Conservation (phyloP, 1,140 invertebrate species). For the Drosophila orosa region DNA sequence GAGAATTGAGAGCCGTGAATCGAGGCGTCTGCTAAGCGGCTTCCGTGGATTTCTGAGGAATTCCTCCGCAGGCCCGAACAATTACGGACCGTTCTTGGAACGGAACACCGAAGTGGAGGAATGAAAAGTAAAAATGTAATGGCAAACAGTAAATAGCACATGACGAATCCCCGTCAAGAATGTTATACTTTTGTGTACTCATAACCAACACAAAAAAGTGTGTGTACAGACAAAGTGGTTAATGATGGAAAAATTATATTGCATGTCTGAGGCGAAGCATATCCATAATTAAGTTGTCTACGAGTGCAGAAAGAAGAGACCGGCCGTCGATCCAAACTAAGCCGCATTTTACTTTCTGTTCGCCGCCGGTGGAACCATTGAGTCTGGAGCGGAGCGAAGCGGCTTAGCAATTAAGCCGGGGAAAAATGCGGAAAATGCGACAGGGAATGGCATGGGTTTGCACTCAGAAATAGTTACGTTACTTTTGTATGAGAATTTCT, state of each 20-base stretch:
- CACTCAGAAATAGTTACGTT: slow-evolving; percentile 14
- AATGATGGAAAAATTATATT: slow-evolving; percentile 63
- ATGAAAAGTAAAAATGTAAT: slow-evolving; percentile 68
- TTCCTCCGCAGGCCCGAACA: slow-evolving; percentile 40
- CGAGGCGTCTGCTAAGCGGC: slow-evolving; percentile 47
- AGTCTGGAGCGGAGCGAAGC: slow-evolving; percentile 21
- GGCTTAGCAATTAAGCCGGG: slow-evolving; percentile 62
- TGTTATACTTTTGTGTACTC: slow-evolving; percentile 40
- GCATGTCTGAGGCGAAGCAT: slow-evolving; percentile 61
- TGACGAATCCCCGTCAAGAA: slow-evolving; percentile 67
- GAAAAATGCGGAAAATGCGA: slow-evolving; percentile 64
- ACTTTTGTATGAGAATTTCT: not conserved
- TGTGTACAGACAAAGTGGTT: slow-evolving; percentile 60
- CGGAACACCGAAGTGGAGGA: slow-evolving; percentile 51
- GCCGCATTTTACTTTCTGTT: slow-evolving; percentile 72
- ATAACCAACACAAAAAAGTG: slow-evolving; percentile 14
- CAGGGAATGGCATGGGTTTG: slow-evolving; percentile 16
- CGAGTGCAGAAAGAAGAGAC: slow-evolving; percentile 59
- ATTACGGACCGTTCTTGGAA: slow-evolving; percentile 71
- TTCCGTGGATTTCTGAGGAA: slow-evolving; percentile 56
- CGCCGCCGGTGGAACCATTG: slow-evolving; percentile 23
- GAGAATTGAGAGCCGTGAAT: slow-evolving; percentile 1
- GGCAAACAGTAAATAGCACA: slow-evolving; percentile 76
- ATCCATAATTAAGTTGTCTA: slow-evolving; percentile 75
- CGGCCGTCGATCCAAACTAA: slow-evolving; percentile 6